Evolutionary conservation across 2,888 invertebrate species (phyloP).

Genomic region (Limnephilus marmoratus): DNA sequence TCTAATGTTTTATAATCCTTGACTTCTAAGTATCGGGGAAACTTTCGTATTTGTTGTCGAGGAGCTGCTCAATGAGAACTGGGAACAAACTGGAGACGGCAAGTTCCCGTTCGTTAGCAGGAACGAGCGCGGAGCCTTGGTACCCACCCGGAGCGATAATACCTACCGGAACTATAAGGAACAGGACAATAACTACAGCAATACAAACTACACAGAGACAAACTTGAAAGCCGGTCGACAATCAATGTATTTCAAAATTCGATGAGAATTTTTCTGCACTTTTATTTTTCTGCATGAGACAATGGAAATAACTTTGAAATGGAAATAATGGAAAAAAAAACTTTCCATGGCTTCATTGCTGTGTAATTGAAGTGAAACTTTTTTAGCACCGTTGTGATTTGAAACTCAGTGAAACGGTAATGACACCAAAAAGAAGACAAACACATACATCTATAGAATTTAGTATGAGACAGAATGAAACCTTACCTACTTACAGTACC

Average conservation of each 20-base stretch:
- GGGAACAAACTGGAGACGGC: constrained; percentile 11
- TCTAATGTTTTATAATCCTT: neutral
- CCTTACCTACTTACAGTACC: too few species aligned
- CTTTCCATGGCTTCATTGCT: too few species aligned
- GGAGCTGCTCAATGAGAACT: constrained; percentile 13
- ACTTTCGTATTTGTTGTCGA: constrained; percentile 20
- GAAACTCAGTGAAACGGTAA: too few species aligned
- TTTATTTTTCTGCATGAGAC: neutral
- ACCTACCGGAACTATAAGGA: neutral
- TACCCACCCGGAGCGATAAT: neutral
- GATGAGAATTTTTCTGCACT: neutral
- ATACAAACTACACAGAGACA: neutral
- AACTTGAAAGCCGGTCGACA: neutral
- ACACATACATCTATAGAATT: too few species aligned
- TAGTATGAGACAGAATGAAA: too few species aligned
- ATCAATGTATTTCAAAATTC: neutral
- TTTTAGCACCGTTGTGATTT: too few species aligned
- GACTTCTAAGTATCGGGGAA: neutral
- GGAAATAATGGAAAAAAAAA: too few species aligned
- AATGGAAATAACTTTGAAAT: neutral
- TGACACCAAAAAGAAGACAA: too few species aligned
- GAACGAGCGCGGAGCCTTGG: neutral
- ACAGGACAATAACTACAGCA: neutral
- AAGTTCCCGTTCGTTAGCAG: constrained; percentile 17
- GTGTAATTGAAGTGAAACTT: too few species aligned